These are phyloP conservation scores for Parotocinclus haroldoi DNA, from an alignment of 2,797 vertebrate species.

Conservation along the genomic window DNA sequence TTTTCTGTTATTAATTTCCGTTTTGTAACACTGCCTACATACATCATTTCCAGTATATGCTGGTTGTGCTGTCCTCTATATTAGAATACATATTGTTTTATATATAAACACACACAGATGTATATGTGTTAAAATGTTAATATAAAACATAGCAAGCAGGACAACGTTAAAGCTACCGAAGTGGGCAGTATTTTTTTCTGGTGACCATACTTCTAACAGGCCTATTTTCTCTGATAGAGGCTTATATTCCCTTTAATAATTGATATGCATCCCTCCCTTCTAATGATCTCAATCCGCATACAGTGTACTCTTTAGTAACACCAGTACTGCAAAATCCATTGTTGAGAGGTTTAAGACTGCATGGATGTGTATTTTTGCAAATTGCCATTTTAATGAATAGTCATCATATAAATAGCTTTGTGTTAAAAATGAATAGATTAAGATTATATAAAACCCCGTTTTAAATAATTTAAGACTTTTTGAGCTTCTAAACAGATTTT, in stretches of 20 bases:
- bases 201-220: conserved; percentile 10
- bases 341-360: neutral
- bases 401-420: neutral
- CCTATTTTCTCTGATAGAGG: conserved; percentile 18
- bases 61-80: too few species aligned
- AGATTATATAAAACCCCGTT: neutral
- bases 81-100: too few species aligned
- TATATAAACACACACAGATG: too few species aligned
- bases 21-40: too few species aligned
- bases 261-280: conserved; percentile 16
- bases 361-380: neutral
- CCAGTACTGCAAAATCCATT: neutral
- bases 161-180: neutral
- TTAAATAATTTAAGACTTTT: conserved; percentile 20
- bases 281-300: conserved; percentile 16
- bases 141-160: neutral
- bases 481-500: conserved; percentile 18
- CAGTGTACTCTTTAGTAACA: conserved; percentile 15
- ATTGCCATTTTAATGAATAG: neutral
- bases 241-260: conserved; percentile 37
- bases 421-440: neutral
- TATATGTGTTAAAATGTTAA: neutral
- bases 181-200: conserved; percentile 3
- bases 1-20: too few species aligned
- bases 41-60: too few species aligned